Evolutionary conservation across 1,140 invertebrate species (phyloP).

Genomic region (Gryllus bimaculatus): DNA sequence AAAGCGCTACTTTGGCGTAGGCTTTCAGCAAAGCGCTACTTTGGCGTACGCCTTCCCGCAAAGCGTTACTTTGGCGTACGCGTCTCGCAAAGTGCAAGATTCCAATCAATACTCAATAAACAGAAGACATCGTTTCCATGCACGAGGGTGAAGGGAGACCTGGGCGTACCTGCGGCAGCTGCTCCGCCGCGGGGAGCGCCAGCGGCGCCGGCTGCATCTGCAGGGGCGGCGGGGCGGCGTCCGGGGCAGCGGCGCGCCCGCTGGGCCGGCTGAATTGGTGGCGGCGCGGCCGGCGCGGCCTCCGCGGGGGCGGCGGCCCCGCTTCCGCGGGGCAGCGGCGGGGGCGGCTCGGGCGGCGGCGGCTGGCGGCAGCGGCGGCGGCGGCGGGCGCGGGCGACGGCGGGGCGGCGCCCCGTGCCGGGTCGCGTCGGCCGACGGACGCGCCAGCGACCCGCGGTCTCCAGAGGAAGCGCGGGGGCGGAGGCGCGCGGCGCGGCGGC

Average conservation of each 20-base stretch:
- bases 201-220: too few relatives aligned
- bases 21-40: too few relatives aligned
- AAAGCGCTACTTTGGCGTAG: too few relatives aligned
- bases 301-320: constrained; percentile 31
- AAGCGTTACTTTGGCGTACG: too few relatives aligned
- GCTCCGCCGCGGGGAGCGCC: too few relatives aligned
- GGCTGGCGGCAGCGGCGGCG: constrained; percentile 26
- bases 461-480: constrained; percentile 51
- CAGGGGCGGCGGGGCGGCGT: background rate
- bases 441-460: constrained; percentile 47
- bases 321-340: constrained; percentile 23
- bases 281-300: constrained; percentile 32
- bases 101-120: too few relatives aligned
- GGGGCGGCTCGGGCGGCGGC: constrained; percentile 29
- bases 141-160: too few relatives aligned
- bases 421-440: constrained; percentile 56
- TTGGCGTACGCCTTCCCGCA: too few relatives aligned
- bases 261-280: constrained; percentile 17
- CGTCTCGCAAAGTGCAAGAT: too few relatives aligned
- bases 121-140: too few relatives aligned
- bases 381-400: constrained; percentile 34
- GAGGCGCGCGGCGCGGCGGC: constrained; percentile 33
- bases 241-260: constrained; percentile 16
- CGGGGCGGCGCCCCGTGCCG: constrained; percentile 47
- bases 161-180: too few relatives aligned